Evolutionary conservation across 2,113 vertebrate species (phyloP).

Genomic region (Corvus hawaiiensis): DNA sequence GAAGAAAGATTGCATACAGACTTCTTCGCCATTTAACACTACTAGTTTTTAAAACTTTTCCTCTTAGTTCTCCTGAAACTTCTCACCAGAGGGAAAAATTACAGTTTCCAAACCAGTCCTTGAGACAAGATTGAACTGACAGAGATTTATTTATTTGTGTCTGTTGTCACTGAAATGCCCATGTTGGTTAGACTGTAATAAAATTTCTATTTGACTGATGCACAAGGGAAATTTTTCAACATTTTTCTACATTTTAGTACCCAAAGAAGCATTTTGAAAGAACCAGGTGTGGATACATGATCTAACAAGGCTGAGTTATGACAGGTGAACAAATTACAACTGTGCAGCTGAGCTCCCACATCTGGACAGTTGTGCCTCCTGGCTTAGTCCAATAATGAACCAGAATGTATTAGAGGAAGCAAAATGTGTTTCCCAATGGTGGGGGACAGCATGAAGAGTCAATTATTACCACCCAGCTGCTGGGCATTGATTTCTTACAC

Average conservation of each 20-base stretch:
- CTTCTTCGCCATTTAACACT: neutral
- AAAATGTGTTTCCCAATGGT: neutral
- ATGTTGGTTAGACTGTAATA: neutral
- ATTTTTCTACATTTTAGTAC: neutral
- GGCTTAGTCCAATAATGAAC: neutral
- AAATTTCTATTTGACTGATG: neutral
- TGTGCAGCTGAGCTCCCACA: neutral
- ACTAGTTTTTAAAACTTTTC: neutral
- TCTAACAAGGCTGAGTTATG: neutral
- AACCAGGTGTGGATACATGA: neutral
- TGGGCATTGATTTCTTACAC: neutral
- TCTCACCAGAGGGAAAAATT: neutral
- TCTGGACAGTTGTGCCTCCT: conserved; percentile 9
- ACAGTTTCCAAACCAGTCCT: neutral
- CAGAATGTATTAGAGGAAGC: neutral
- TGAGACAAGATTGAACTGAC: neutral
- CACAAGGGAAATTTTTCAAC: neutral
- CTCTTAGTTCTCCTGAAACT: neutral
- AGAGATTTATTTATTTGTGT: neutral
- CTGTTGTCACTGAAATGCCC: neutral
- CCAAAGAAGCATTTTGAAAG: neutral
- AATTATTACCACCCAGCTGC: neutral
- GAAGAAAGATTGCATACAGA: neutral
- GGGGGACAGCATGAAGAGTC: neutral
- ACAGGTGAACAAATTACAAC: neutral